Evolutionary conservation across 2,797 vertebrate genomes (phyloP).

Genomic region (Diplodus puntazzo): DNA sequence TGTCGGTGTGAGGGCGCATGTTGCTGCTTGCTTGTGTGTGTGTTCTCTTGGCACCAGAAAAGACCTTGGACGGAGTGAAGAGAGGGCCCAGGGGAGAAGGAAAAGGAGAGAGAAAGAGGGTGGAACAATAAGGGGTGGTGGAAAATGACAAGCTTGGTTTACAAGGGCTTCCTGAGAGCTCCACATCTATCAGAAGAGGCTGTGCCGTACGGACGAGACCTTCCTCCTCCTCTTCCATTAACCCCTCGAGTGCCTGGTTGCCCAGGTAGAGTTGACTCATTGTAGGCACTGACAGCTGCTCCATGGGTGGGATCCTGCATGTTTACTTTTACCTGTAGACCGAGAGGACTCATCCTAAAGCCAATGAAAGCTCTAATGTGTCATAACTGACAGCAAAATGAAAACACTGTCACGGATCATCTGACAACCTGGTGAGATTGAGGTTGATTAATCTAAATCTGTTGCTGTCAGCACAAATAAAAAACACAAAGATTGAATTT

Average conservation of each 20-base stretch:
- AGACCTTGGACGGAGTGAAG: conserved; percentile 65
- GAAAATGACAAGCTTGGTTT: conserved; percentile 79
- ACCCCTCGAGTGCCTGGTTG: conserved; percentile 70
- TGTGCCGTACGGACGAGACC: conserved; percentile 62
- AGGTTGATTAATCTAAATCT: conserved; percentile 57
- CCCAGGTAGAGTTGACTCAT: conserved; percentile 78
- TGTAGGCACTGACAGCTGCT: conserved; percentile 78
- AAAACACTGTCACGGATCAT: conserved; percentile 76
- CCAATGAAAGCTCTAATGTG: conserved; percentile 79
- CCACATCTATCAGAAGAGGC: conserved; percentile 77
- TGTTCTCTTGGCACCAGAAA: conserved; percentile 74
- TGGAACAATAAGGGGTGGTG: conserved; percentile 67
- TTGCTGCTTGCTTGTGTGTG: conserved; percentile 74
- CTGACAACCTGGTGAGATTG: conserved; percentile 58
- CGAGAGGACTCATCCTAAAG: conserved; percentile 77
- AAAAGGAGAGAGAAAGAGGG: conserved; percentile 22
- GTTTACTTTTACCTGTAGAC: conserved; percentile 83
- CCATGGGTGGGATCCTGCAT: conserved; percentile 82
- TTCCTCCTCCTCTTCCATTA: conserved; percentile 80
- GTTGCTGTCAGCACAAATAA: conserved; percentile 33
- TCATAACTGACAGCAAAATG: conserved; percentile 80
- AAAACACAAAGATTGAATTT: conserved; percentile 20
- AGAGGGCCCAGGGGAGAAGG: conserved; percentile 55
- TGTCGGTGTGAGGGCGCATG: conserved; percentile 63
- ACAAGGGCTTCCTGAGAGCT: conserved; percentile 82